Conservation (phyloP, 2,113 vertebrate genomes). For the Agelaius tricolor region DNA sequence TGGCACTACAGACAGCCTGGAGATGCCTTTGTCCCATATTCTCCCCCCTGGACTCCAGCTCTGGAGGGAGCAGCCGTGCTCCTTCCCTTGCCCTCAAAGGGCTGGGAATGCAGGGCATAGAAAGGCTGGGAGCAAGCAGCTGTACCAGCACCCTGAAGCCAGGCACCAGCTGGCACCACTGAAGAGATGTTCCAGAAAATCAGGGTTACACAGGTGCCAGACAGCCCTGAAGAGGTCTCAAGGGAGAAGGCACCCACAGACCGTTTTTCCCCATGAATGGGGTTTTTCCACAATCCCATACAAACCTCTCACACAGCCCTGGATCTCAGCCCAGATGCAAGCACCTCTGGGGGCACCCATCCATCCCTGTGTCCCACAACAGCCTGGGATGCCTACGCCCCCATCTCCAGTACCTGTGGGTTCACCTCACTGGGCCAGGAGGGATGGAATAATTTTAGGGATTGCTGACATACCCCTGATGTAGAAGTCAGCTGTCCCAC, state of each 20-base stretch:
- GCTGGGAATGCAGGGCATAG: not conserved
- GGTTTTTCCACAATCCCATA: not conserved
- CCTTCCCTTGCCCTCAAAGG: not conserved
- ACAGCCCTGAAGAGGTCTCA: not conserved
- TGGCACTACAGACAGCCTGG: not conserved
- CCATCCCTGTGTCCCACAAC: not conserved
- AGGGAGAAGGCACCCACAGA: not conserved
- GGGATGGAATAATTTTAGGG: not conserved
- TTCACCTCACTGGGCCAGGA: not conserved
- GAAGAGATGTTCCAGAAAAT: not conserved
- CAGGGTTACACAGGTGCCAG: not conserved
- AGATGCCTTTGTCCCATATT: not conserved
- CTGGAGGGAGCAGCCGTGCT: not conserved
- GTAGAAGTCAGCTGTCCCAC: not conserved
- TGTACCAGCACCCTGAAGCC: not conserved
- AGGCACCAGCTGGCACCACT: not conserved
- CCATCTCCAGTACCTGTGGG: rapidly evolving
- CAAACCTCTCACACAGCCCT: not conserved
- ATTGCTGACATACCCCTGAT: not conserved
- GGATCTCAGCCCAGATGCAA: not conserved
- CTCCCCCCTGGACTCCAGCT: not conserved
- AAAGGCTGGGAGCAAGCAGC: not conserved
- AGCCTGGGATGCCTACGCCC: not conserved
- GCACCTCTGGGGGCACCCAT: not conserved
- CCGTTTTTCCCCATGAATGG: rapidly evolving